A percentile compares a stretch with the other conserved stretches of the same genome.
Conservation (phyloP, 2,113 vertebrate genomes). For the Percopsis transmontana region DNA sequence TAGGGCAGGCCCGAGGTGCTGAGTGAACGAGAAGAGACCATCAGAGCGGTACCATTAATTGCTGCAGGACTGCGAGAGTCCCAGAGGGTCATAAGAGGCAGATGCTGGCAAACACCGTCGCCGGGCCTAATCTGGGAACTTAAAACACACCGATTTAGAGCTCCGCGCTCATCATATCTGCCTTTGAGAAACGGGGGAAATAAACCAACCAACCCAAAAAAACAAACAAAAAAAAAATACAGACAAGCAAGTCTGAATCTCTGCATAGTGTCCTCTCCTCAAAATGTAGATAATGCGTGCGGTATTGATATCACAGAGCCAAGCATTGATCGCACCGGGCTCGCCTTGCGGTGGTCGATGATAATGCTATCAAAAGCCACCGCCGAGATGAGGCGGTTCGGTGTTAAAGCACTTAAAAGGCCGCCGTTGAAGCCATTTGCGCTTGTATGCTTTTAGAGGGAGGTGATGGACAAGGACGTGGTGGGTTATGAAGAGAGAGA, state of each 20-base stretch:
- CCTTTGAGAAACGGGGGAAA: constrained; percentile 19
- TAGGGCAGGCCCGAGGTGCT: constrained; percentile 37
- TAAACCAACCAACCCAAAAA: constrained; percentile 1
- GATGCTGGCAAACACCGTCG: constrained; percentile 54
- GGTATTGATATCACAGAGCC: constrained; percentile 26
- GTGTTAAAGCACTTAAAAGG: constrained; percentile 28
- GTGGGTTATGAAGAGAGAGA: neutral
- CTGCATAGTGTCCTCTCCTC: constrained; percentile 5
- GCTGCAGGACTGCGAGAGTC: constrained; percentile 50
- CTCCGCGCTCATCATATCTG: constrained; percentile 4
- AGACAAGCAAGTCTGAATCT: neutral
- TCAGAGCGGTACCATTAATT: constrained; percentile 53
- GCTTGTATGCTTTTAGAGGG: constrained; percentile 8
- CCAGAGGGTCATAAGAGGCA: constrained; percentile 57
- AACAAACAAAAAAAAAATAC: constrained; percentile 32
- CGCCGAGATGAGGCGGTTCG: constrained; percentile 27
- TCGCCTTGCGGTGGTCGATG: constrained; percentile 49
- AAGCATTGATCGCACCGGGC: constrained; percentile 42
- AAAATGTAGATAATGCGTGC: neutral
- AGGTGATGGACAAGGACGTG: neutral
- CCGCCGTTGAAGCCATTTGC: constrained; percentile 20
- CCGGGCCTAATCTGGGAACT: constrained; percentile 51
- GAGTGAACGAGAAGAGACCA: constrained; percentile 37
- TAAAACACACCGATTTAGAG: constrained; percentile 49
- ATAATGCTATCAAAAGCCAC: constrained; percentile 43